Percentiles rank a stretch among this genome's conserved stretches.
These are phyloP conservation scores for Drosophila ezoana DNA, from an alignment of 2,888 invertebrate species.

Conservation along the genomic window DNA sequence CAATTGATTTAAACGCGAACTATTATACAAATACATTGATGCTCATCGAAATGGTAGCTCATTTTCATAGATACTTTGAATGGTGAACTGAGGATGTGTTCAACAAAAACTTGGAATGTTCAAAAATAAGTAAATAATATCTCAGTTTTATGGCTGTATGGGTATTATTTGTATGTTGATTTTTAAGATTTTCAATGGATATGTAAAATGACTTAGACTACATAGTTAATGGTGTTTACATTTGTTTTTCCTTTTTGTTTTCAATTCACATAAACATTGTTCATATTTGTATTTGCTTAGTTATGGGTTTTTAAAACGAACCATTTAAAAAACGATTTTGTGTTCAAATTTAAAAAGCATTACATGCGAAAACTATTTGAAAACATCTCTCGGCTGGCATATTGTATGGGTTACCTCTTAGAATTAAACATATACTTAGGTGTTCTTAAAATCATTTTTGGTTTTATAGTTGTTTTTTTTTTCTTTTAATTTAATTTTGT, in stretches of 20 bases:
- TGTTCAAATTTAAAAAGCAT: constrained; percentile 60
- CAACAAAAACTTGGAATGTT: constrained; percentile 1
- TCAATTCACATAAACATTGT: constrained; percentile 30
- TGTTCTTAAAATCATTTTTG: constrained; percentile 37
- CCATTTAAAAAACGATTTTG: constrained; percentile 24
- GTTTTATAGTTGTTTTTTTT: constrained; percentile 17
- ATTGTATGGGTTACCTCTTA: constrained; percentile 35
- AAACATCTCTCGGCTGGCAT: constrained; percentile 31
- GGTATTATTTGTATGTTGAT: constrained; percentile 10
- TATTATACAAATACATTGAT: constrained; percentile 41
- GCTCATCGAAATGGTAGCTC: constrained; percentile 29
- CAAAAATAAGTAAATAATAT: constrained; percentile 48
- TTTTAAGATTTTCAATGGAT: constrained; percentile 54
- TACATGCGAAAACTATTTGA: constrained; percentile 58
- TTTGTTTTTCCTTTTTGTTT: constrained; percentile 24
- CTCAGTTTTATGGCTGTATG: constrained; percentile 72
- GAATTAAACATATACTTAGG: constrained; percentile 70
- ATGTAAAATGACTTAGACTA: constrained; percentile 76
- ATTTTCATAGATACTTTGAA: neutral
- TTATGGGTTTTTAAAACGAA: constrained; percentile 25
- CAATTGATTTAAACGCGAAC: constrained; percentile 64
- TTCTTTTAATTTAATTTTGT: constrained; percentile 31
- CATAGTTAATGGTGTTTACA: constrained; percentile 49
- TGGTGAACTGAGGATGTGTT: constrained; percentile 28
- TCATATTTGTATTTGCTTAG: constrained; percentile 21